Evolutionary conservation across 2,888 invertebrate genomes (phyloP), one percentile per base, ranked within the genome.

Genomic region (Xylota sylvarum): DNA sequence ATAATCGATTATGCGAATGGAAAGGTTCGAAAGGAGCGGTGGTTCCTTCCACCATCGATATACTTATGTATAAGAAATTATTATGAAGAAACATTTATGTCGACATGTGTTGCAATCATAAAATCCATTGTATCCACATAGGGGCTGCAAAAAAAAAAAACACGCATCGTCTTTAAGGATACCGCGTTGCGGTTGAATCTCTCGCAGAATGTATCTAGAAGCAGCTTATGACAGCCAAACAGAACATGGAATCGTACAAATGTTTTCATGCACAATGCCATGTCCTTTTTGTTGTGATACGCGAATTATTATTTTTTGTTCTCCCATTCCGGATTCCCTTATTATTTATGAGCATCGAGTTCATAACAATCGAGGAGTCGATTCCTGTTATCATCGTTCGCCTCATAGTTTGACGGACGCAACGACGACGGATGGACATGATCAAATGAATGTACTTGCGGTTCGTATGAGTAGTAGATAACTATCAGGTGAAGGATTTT

Each of bases 1-100:
- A 92, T 92, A 92, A 92, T 92, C 92, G 92, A 92, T 92, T 91
- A 91, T 91, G 90, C 81, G 81, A 88, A 80, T 81, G 88, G 64
- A 23, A n/a, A n/a, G n/a, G 46, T 55, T 58, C 4, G 9, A 19
- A 46, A 7, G 14, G n/a, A 14, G 10, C n/a, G 10, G 23, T n/a
- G n/a, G n/a, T n/a, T n/a, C n/a, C n/a, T n/a, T n/a, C n/a, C n/a
- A n/a, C 10, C 43, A 32, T 14, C 12, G 30, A 5, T 14, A 9
- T 30, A 12, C 4, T 17, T 30, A 10, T 14, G 5, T 17, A 40
- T 48, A 77, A 80, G 81, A 77, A 85, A 81, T 81, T 81, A 81
- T 85, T 85, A 85, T 86, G 56, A 67, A 72, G 72, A 67, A 77
- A 90, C 90, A 90, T 91, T 91, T 90, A 91, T 92, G 92, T 92